Percentiles rank a stretch among this genome's conserved stretches.
phyloP scores from a whole-genome alignment of 2,888 invertebrate genomes.

The Lamellibrachia columna region DNA sequence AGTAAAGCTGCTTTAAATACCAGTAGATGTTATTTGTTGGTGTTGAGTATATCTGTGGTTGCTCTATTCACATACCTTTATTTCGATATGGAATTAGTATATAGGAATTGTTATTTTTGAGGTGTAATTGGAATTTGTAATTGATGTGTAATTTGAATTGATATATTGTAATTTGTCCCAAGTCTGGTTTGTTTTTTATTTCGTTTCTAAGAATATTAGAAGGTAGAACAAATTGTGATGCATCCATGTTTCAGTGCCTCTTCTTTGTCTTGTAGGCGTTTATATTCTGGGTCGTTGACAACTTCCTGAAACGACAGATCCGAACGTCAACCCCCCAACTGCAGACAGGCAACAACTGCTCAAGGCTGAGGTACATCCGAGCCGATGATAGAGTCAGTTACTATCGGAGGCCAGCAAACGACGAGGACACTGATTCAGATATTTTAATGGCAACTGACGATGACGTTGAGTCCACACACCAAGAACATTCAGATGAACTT shows the following conservation, averaged over 20 bases:
- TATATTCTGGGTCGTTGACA: conserved; percentile 88
- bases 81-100: too few relatives aligned
- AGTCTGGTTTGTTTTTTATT: too few relatives aligned
- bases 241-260: background rate
- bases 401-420: background rate
- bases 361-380: background rate
- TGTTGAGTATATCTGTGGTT: too few relatives aligned
- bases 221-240: background rate
- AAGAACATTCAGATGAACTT: conserved; percentile 6
- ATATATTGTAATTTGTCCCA: too few relatives aligned
- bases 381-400: background rate
- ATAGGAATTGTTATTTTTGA: too few relatives aligned
- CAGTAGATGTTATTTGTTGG: too few relatives aligned
- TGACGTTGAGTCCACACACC: background rate
- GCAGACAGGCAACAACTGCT: background rate
- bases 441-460: background rate
- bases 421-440: background rate
- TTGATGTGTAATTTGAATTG: too few relatives aligned
- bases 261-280: conserved; percentile 73
- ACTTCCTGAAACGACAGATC: conserved; percentile 74
- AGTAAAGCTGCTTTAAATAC: too few relatives aligned
- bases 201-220: too few relatives aligned
- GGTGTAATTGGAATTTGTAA: too few relatives aligned
- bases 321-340: conserved; percentile 42
- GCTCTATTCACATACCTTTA: too few relatives aligned